Percentiles rank a stretch among this genome's conserved stretches.
These are phyloP conservation scores for Siniperca knerii DNA, from an alignment of 2,113 vertebrate genomes.

Conservation along the genomic window DNA sequence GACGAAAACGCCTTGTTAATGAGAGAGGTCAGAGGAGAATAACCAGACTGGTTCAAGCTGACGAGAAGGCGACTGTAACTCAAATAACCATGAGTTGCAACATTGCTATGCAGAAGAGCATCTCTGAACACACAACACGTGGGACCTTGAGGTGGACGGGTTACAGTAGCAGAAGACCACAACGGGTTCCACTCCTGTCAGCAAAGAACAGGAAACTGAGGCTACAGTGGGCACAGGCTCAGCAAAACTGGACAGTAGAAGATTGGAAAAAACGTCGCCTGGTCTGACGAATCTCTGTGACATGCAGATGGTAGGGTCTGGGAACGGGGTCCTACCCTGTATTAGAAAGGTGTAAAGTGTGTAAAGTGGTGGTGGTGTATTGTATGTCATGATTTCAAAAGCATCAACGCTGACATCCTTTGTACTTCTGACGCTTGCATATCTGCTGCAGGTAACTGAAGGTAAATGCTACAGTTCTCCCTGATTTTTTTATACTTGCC, in stretches of 20 bases:
- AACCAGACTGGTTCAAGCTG: too few species aligned
- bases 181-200: too few species aligned
- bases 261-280: too few species aligned
- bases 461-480: background rate
- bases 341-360: background rate
- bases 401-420: background rate
- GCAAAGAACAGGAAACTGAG: background rate
- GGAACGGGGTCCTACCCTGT: background rate
- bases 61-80: too few species aligned
- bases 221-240: background rate
- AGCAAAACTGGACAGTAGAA: background rate
- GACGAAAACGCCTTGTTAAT: too few species aligned
- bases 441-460: background rate
- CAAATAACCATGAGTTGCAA: too few species aligned
- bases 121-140: too few species aligned
- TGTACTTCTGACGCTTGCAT: too few species aligned
- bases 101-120: too few species aligned
- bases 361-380: background rate
- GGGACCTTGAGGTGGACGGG: too few species aligned
- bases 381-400: background rate
- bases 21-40: too few species aligned
- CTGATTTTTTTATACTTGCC: background rate
- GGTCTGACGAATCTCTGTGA: background rate
- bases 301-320: background rate
- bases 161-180: too few species aligned